These are phyloP conservation scores for Caenorhabditis virilis DNA, from an alignment of 2,888 invertebrate genomes.

Conservation along the genomic window DNA sequence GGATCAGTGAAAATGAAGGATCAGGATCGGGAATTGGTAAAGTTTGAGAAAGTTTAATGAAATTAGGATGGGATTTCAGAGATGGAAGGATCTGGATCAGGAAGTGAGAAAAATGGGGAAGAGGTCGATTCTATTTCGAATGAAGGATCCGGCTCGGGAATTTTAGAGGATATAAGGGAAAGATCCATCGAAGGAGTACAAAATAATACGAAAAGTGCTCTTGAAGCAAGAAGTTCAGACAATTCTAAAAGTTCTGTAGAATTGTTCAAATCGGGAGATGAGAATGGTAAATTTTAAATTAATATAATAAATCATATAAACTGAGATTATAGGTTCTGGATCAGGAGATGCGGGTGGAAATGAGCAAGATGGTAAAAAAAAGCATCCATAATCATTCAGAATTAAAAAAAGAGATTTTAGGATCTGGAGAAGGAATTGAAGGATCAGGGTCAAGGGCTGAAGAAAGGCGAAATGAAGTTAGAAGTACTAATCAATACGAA, in stretches of 20 bases:
- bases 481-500: background rate
- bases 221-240: background rate
- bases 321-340: background rate
- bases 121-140: background rate
- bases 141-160: background rate
- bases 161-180: background rate
- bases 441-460: background rate
- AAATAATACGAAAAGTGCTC: background rate
- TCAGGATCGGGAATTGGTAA: background rate
- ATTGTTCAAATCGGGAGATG: background rate
- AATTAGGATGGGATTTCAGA: background rate
- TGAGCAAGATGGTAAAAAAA: too few relatives aligned
- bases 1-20: background rate
- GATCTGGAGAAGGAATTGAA: background rate
- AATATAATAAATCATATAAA: too few relatives aligned
- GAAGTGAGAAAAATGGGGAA: background rate
- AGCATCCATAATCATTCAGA: too few relatives aligned
- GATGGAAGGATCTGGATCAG: background rate
- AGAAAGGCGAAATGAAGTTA: background rate
- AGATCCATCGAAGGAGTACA: background rate
- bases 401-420: background rate
- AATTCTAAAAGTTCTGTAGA: background rate
- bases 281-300: too few relatives aligned
- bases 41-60: background rate
- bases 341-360: background rate